Evolutionary conservation across 2,797 vertebrate genomes (phyloP).

Genomic region (Columba guinea): DNA sequence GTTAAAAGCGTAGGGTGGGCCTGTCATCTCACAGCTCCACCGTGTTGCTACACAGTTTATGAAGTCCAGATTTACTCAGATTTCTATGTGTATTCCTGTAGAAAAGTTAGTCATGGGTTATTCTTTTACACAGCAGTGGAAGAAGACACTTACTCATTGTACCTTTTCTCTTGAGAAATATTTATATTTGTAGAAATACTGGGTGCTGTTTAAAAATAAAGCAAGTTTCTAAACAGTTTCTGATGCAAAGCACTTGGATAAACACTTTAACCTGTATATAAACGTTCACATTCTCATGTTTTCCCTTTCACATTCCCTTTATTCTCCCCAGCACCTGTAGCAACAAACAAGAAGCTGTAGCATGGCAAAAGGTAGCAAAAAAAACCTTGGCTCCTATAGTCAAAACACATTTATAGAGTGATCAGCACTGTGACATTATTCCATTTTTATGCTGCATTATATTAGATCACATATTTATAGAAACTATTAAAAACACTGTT

Average conservation of each 20-base stretch:
- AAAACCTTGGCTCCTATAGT: neutral
- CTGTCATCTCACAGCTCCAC: conserved; percentile 25
- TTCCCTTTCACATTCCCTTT: neutral
- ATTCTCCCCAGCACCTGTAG: neutral
- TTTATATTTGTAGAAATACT: neutral
- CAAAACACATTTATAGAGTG: neutral
- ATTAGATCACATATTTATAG: neutral
- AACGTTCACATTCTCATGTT: neutral
- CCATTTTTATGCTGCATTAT: neutral
- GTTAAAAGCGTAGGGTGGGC: conserved; percentile 29
- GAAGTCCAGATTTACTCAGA: conserved; percentile 1
- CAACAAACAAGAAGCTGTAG: neutral
- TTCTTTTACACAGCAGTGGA: neutral
- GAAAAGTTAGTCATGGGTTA: conserved; percentile 18
- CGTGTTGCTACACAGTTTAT: neutral
- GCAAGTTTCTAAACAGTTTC: neutral
- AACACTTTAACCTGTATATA: neutral
- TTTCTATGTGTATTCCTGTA: neutral
- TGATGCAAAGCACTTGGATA: neutral
- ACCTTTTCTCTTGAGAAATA: neutral
- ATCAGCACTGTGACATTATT: neutral
- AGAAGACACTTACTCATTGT: conserved; percentile 7
- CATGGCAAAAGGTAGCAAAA: neutral
- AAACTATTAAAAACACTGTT: neutral
- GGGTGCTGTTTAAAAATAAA: neutral